Percentiles rank a stretch among this genome's conserved stretches.
phyloP scores from a whole-genome alignment of 2,113 vertebrate species.

The Brevimyrus niger region DNA sequence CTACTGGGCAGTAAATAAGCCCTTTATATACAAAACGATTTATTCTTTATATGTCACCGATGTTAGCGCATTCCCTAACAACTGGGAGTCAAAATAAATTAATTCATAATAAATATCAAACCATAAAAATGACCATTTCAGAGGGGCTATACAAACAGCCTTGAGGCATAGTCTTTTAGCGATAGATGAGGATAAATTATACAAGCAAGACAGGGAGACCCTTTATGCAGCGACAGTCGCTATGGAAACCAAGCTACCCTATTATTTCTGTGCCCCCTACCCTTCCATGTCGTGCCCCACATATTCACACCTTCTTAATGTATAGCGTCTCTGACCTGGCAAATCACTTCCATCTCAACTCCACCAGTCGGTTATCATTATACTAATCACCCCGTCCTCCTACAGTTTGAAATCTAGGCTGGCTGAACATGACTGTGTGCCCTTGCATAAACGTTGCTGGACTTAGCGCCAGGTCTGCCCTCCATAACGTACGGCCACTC shows the following conservation, averaged over 20 bases:
- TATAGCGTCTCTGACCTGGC: not conserved
- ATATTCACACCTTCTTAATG: not conserved
- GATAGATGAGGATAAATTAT: not conserved
- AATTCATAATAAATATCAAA: not conserved
- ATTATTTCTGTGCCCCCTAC: not conserved
- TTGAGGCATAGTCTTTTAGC: not conserved
- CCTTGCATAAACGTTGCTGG: not conserved
- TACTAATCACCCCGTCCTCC: not conserved
- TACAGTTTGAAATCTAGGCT: not conserved
- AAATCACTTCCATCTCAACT: not conserved
- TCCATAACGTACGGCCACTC: not conserved
- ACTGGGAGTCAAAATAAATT: not conserved
- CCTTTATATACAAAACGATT: not conserved
- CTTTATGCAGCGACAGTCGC: not conserved
- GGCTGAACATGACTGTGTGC: not conserved
- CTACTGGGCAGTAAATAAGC: not conserved
- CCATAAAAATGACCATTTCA: constrained; percentile 13
- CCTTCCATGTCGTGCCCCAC: not conserved
- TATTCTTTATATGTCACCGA: not conserved
- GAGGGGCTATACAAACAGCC: constrained; percentile 19
- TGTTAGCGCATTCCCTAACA: not conserved
- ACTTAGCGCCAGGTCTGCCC: not conserved
- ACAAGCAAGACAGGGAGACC: not conserved
- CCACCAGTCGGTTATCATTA: not conserved
- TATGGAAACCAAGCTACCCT: not conserved